Evolutionary conservation across 2,888 invertebrate species (phyloP), one percentile per base, ranked within the genome.

Genomic region (Stenchaetothrips biformis): DNA sequence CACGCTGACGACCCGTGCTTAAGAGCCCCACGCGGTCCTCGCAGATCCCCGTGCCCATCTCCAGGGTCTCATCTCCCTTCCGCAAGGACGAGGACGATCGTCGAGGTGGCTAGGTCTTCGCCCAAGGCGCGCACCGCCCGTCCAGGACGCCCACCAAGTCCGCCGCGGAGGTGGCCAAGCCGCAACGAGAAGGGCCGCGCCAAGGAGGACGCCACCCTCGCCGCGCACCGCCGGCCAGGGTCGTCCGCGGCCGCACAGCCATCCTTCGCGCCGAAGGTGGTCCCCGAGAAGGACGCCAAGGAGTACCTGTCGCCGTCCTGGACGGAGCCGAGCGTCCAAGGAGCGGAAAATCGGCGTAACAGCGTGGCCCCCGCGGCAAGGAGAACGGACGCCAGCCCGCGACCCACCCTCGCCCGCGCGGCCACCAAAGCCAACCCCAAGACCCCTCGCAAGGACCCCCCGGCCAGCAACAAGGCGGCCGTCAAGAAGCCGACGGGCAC

Each of bases 301-400:
- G 67, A 74, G 67, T 74, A 74, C 67, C 67, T 74, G 21, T 74
- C 67, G 67, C 67, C 67, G 8, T 74, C 67, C 67, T 74, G 67
- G 67, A 25, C 67, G 21, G 67, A 74, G 21, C 67, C 67, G 21
- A 25, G 67, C 67, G 67, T 74, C 67, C 67, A 74, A 74, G 67
- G 67, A 74, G 25, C 67, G 67, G 21, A 74, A n/a, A n/a, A 74
- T 25, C 67, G 59, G 59, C 59, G 67, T 21, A 74, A 74, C 9
- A 74, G 25, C 25, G 67, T 25, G 6, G 21, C 25, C 1, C 21
- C 67, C 67, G 11, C 21, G 21, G 11, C 67, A 3, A 0, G 67
- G 67, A 74, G 67, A 25, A 74, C 21, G 67, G 67, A 74, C 67
- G 25, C 67, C 67, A 7, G 25, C 7, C 67, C 21, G 67, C 7